Base-by-base conservation (phyloP, 2,888 invertebrate species). In the Cephus nigrinus region DNA sequence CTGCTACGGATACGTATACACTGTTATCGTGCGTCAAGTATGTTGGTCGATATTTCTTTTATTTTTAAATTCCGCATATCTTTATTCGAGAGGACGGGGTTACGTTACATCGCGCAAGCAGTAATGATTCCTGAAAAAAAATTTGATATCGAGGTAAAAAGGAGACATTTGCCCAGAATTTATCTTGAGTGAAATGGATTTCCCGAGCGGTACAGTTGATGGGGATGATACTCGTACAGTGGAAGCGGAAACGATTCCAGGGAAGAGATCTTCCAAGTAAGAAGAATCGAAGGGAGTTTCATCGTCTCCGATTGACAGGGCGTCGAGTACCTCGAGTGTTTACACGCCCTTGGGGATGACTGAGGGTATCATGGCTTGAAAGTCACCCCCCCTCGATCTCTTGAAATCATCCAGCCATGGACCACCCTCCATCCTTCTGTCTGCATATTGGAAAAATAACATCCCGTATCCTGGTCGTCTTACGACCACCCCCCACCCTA, bases 271-370 rank as follows among this genome's bases (percentile, higher is more conserved):
- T 55, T 55, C 9, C 15, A 55, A 55, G 55, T 9, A 55, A 55
- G 55, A 55, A 55, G 23, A 55, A 55, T 55, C 55, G 55, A 55
- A 55, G 55, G 55, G 23, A 55, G 9, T 55, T 55, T 55, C 55
- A 23, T 36, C 36, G 74, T 30, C 36, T 36, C 76, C 86, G 87
- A 89, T 88, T 88, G 90, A 89, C 88, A 84, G 84, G 83, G 81
- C 83, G 84, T 84, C 84, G 86, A 88, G 86, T 84, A 83, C 83
- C 84, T 85, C 80, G 82, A 83, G 84, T 90, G 90, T 90, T 90
- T 89, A 90, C 89, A 88, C 84, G 86, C 82, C 88, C 88, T 87
- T 82, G 77, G 89, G 87, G 89, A 84, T 83, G 76, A 78, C 55
- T 74, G 84, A 81, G 75, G 80, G 73, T 83, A 86, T 86, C 84